phyloP scores from a whole-genome alignment of 2,888 invertebrate genomes.

The Chloroclystis v-ata region DNA sequence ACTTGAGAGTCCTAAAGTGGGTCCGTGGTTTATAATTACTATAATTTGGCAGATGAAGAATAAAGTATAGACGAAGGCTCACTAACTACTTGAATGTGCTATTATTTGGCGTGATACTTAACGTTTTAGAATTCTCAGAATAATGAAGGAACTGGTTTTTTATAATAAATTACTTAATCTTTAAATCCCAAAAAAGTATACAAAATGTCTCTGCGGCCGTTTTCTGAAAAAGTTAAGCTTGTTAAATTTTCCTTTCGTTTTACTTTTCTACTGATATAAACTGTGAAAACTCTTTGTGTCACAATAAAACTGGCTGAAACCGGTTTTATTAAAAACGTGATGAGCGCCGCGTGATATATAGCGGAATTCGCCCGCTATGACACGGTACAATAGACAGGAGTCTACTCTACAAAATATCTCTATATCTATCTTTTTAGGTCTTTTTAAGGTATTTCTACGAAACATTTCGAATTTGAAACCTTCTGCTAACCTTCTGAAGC shows the following conservation, averaged over 20 bases:
- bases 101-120: slow-evolving; percentile 4
- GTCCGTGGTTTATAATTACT: slow-evolving; percentile 73
- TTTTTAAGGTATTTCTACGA: too few relatives aligned
- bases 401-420: neutral
- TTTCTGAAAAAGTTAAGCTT: too few relatives aligned
- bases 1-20: slow-evolving; percentile 73
- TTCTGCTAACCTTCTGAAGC: too few relatives aligned
- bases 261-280: neutral
- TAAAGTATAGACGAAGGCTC: slow-evolving; percentile 34
- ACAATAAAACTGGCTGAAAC: slow-evolving; percentile 31
- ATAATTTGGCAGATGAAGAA: slow-evolving; percentile 74
- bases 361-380: slow-evolving; percentile 29
- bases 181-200: too few relatives aligned
- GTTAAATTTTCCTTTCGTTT: too few relatives aligned
- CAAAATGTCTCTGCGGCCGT: too few relatives aligned
- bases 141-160: too few relatives aligned
- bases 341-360: slow-evolving; percentile 67
- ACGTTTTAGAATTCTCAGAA: neutral
- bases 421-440: too few relatives aligned
- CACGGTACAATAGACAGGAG: slow-evolving; percentile 34
- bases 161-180: too few relatives aligned
- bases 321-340: slow-evolving; percentile 71
- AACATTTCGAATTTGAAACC: too few relatives aligned
- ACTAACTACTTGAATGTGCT: slow-evolving; percentile 20
- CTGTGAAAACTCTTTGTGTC: too few relatives aligned